These are phyloP conservation scores for Pomatostomus ruficeps DNA, from an alignment of 2,113 vertebrate species.

Conservation along the genomic window DNA sequence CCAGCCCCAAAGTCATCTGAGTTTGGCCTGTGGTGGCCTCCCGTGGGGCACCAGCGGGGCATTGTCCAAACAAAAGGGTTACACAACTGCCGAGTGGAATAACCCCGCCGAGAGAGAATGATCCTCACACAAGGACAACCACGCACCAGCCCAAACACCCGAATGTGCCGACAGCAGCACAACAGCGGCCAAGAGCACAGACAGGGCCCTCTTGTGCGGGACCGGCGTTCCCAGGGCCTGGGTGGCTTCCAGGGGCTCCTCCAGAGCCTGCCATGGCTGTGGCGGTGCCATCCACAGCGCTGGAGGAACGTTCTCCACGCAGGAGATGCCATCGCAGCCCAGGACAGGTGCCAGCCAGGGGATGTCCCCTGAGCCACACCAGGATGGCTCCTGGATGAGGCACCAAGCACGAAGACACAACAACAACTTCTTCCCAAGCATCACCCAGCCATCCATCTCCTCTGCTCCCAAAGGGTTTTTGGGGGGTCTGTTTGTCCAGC, in stretches of 20 bases:
- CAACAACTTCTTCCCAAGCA: neutral
- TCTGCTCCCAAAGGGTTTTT: neutral
- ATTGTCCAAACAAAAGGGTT: conserved; percentile 41
- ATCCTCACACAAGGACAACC: neutral
- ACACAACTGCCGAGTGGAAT: neutral
- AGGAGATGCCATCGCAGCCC: neutral
- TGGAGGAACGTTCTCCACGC: neutral
- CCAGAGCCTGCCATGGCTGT: fast-evolving
- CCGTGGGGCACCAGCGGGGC: neutral
- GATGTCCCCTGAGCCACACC: neutral
- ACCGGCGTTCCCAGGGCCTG: neutral
- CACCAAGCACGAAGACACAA: fast-evolving
- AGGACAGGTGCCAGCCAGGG: neutral
- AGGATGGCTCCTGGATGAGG: neutral
- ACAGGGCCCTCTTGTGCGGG: neutral
- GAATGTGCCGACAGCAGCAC: conserved; percentile 41
- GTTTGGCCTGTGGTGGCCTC: neutral
- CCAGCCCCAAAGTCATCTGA: neutral
- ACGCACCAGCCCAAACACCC: conserved; percentile 18
- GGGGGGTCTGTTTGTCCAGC: fast-evolving
- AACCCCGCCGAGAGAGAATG: neutral
- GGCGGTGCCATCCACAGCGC: neutral
- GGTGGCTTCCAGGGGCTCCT: neutral
- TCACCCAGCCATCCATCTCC: neutral
- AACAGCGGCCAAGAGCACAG: neutral